phyloP scores from a whole-genome alignment of 2,113 vertebrate species.

The Bombycilla garrulus region DNA sequence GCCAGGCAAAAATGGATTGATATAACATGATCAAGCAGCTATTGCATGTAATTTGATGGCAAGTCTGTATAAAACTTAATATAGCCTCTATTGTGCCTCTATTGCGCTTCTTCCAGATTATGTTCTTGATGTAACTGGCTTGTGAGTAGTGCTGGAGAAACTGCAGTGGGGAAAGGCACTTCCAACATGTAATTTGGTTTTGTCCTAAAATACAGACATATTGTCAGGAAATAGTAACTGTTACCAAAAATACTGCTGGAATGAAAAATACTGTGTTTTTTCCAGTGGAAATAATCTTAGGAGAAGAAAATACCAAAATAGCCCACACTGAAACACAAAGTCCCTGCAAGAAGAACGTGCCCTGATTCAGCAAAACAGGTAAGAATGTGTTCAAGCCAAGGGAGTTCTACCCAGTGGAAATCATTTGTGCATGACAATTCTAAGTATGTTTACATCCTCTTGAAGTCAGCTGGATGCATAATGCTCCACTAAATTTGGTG shows the following conservation, averaged over 20 bases:
- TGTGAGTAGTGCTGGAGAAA: conserved; percentile 22
- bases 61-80: conserved; percentile 61
- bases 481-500: not conserved
- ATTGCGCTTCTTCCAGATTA: conserved; percentile 47
- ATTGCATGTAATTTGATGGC: conserved; percentile 35
- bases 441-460: not conserved
- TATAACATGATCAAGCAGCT: not conserved
- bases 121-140: conserved; percentile 32
- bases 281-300: conserved; percentile 45
- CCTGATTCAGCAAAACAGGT: conserved; percentile 49
- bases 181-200: conserved; percentile 67
- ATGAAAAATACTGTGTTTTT: conserved; percentile 32
- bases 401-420: not conserved
- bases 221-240: conserved; percentile 66
- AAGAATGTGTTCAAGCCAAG: not conserved
- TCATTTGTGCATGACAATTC: not conserved
- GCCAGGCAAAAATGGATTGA: not conserved
- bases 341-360: not conserved
- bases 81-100: conserved; percentile 53
- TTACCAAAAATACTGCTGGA: conserved; percentile 61
- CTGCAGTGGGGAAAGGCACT: conserved; percentile 39
- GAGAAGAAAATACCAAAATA: conserved; percentile 23
- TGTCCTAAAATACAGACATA: conserved; percentile 58
- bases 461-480: not conserved
- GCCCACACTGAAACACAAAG: not conserved